Base-by-base conservation (phyloP, 2,113 vertebrate genomes). In the Rhinichthys klamathensis region DNA sequence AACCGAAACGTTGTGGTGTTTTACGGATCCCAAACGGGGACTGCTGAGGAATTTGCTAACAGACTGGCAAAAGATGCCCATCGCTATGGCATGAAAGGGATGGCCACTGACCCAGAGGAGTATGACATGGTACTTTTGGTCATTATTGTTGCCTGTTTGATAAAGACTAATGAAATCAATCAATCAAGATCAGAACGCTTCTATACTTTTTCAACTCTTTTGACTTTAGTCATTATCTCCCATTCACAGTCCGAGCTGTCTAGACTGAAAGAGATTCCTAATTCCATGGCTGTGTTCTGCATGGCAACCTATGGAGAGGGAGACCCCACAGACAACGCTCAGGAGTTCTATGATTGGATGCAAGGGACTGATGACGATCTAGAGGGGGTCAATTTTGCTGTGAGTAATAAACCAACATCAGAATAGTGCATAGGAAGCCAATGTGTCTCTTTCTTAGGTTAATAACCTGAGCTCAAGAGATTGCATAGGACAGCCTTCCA, bases 221-320 rank as follows among this genome's bases (percentile, higher is more conserved):
- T 27, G n/a, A 77, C 25, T 35, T 44, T 27, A 30, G n/a, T 32
- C 15, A 23, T 23, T 12, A 27, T 72, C 21, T 87, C 35, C 27
- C 35, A 0, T 58, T 74, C 85, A 25, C 67, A 97, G 96, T 93
- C 95, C 0, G 96, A 97, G 89, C 92, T 97, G 88, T 91, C 91
- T 54, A 95, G 94, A 82, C 92, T 97, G 60, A 85, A 94, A 0
- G 95, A 97, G 92, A 95, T 97, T 0, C 92, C 95, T n/a, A 96
- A 96, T 69, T 93, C 96, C 9, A 87, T 97, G 85, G 95, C 93
- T 0, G 91, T 96, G 41, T 97, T 97, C 94, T 97, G 96, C 88
- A 96, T 97, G 96, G 96, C 96, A 80, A 97, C 96, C 0, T 97
- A 96, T 0, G 96, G 96, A 0, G 96, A 96, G 78, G 96, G 96